These are phyloP conservation scores for Notodonta dromedarius DNA, from an alignment of 2,888 invertebrate species.

Conservation along the genomic window DNA sequence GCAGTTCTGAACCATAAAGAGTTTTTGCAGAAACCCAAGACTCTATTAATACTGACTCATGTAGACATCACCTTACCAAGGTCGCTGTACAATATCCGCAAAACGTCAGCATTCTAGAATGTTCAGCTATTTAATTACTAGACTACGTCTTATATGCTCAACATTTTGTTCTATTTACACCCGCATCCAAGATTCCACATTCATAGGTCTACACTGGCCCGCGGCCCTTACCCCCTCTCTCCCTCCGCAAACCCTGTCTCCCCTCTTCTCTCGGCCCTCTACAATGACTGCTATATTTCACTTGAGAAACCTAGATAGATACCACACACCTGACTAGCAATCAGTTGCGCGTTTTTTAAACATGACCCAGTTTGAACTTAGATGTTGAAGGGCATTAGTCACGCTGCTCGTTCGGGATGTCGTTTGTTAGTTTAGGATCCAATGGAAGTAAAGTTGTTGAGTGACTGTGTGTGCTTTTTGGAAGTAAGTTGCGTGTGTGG, in stretches of 20 bases:
- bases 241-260: slow-evolving; percentile 1
- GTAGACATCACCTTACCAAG: too few species aligned
- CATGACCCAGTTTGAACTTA: slow-evolving; percentile 16
- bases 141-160: neutral
- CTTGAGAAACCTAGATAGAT: slow-evolving; percentile 26
- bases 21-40: too few species aligned
- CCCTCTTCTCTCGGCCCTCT: slow-evolving; percentile 10
- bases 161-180: neutral
- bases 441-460: slow-evolving; percentile 8
- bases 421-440: neutral
- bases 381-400: slow-evolving; percentile 14
- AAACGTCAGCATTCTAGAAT: neutral
- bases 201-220: slow-evolving; percentile 20
- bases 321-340: slow-evolving; percentile 30
- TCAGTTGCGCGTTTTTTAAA: slow-evolving; percentile 18
- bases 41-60: too few species aligned
- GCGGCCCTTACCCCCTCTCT: slow-evolving; percentile 11
- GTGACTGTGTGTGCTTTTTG: neutral
- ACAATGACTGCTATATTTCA: slow-evolving; percentile 40
- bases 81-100: neutral
- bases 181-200: slow-evolving; percentile 20
- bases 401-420: slow-evolving; percentile 5
- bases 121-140: neutral
- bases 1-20: too few species aligned
- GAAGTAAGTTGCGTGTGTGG: too few species aligned